Evolutionary conservation across 2,113 vertebrate genomes (phyloP).

Genomic region (Phoenicopterus ruber): DNA sequence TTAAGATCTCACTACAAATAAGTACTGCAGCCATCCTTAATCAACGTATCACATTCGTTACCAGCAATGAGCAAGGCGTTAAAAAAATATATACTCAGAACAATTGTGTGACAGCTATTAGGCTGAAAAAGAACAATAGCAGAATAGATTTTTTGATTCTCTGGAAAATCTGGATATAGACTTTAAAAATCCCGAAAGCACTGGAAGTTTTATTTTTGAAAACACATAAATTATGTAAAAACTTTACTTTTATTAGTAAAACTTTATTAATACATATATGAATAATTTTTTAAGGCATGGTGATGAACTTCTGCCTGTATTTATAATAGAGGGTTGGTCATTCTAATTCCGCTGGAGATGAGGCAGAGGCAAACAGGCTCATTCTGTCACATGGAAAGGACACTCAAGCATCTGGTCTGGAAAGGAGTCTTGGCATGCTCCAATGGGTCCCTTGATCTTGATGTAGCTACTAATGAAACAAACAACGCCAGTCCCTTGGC

Average conservation of each 20-base stretch:
- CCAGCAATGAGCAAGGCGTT: neutral
- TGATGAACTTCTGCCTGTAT: neutral
- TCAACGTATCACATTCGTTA: neutral
- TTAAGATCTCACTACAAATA: neutral
- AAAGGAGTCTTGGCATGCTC: neutral
- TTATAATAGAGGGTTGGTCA: neutral
- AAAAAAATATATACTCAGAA: neutral
- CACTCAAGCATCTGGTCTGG: too few relatives aligned
- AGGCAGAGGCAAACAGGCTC: neutral
- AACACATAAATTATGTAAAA: neutral
- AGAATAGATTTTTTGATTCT: neutral
- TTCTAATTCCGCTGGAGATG: neutral
- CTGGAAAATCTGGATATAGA: neutral
- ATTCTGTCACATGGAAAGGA: neutral
- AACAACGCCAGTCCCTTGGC: accelerated
- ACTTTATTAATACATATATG: neutral
- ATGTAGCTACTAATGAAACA: neutral
- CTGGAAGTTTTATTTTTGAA: neutral
- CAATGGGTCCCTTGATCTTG: neutral
- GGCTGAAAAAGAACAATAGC: neutral
- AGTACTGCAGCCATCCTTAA: neutral
- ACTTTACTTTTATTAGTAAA: neutral
- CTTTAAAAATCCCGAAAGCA: neutral
- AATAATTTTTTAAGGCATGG: neutral
- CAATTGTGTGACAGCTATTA: neutral